These are phyloP conservation scores for Scaptomyza reducta DNA, from an alignment of 2,888 invertebrate genomes.

Conservation along the genomic window DNA sequence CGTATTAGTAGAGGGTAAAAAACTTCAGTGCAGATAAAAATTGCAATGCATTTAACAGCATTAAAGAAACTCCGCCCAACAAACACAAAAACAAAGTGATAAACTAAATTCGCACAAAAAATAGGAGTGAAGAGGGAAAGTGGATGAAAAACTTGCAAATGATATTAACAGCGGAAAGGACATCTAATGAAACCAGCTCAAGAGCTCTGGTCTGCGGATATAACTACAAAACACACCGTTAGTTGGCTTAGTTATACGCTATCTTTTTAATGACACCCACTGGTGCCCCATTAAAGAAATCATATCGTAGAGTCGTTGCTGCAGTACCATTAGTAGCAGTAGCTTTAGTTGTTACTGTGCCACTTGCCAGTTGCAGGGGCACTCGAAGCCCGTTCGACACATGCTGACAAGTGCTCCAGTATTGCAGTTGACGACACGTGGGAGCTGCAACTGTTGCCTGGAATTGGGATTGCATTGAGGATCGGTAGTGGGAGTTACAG, in stretches of 20 bases:
- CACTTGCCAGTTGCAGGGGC: constrained; percentile 43
- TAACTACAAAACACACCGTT: constrained; percentile 51
- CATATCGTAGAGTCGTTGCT: constrained; percentile 26
- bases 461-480: constrained; percentile 15
- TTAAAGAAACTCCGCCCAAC: constrained; percentile 35
- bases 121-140: constrained; percentile 1
- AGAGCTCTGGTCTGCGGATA: constrained; percentile 9
- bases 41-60: constrained; percentile 72
- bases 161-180: constrained; percentile 49
- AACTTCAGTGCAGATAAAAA: constrained; percentile 67
- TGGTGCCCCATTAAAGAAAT: constrained; percentile 53
- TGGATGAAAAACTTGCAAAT: constrained; percentile 48
- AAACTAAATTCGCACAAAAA: constrained; percentile 58
- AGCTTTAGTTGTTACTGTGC: constrained; percentile 38
- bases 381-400: constrained; percentile 61
- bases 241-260: constrained; percentile 56
- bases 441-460: constrained; percentile 45
- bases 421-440: constrained; percentile 55
- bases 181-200: constrained; percentile 37
- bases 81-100: constrained; percentile 29
- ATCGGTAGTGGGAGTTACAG: constrained; percentile 15
- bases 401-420: constrained; percentile 74
- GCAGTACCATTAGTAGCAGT: constrained; percentile 9
- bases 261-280: constrained; percentile 66
- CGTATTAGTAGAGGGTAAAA: constrained; percentile 20